A percentile compares a stretch with the other conserved stretches of the same genome.
These are phyloP conservation scores for Malurus cyaneus DNA, from an alignment of 2,113 vertebrate genomes.

Conservation along the genomic window DNA sequence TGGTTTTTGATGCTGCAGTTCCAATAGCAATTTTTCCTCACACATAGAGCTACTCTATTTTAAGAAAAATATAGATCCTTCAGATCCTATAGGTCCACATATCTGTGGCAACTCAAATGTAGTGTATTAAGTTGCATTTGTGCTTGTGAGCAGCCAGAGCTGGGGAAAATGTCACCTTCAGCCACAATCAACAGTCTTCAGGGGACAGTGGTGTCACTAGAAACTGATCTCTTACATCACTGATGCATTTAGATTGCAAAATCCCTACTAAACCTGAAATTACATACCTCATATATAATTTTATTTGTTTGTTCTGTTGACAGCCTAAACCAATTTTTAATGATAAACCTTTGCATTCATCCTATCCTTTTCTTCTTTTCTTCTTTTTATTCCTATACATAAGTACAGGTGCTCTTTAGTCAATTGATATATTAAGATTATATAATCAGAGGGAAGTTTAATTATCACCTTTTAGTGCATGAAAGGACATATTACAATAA, in stretches of 20 bases:
- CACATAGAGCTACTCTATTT: not conserved
- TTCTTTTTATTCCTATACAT: not conserved
- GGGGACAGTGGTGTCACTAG: not conserved
- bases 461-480: not conserved
- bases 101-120: not conserved
- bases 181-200: not conserved
- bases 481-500: not conserved
- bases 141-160: not conserved
- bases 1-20: not conserved
- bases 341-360: not conserved
- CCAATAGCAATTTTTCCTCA: not conserved
- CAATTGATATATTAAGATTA: not conserved
- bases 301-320: not conserved
- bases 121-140: not conserved
- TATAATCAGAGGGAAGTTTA: not conserved
- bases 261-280: not conserved
- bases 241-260: not conserved
- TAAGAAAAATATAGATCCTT: not conserved
- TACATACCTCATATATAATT: not conserved
- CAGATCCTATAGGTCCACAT: not conserved
- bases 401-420: not conserved
- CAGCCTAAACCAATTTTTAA: not conserved
- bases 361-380: not conserved
- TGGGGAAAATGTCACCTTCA: not conserved
- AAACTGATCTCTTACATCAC: not conserved